Percentiles rank a stretch among this genome's conserved stretches.
phyloP scores from a whole-genome alignment of 1,140 invertebrate genomes.

The Macrotrachela quadricornifera region DNA sequence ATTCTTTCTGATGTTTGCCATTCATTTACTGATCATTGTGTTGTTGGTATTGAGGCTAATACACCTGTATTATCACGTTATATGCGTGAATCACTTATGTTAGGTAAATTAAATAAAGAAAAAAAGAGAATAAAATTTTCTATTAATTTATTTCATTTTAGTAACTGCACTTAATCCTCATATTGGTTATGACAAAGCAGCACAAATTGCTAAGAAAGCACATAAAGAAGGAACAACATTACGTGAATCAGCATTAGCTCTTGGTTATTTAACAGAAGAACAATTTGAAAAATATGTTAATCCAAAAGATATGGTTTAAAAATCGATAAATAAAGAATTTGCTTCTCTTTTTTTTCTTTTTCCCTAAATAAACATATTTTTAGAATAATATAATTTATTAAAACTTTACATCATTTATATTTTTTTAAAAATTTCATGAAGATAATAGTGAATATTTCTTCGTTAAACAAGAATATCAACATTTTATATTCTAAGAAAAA shows the following conservation, averaged over 20 bases:
- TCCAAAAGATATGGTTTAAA: constrained; percentile 4
- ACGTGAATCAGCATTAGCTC: constrained; percentile 68
- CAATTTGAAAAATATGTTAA: constrained; percentile 51
- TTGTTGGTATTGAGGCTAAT: constrained; percentile 70
- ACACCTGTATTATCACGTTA: constrained; percentile 52
- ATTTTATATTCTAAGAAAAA: too few species aligned
- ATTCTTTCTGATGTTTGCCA: constrained; percentile 61
- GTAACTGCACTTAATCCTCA: constrained; percentile 94
- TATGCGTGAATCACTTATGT: constrained; percentile 82
- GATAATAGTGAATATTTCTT: too few species aligned
- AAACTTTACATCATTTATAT: too few species aligned
- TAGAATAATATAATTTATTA: too few species aligned
- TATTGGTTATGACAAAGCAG: constrained; percentile 91
- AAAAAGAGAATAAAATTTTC: too few species aligned
- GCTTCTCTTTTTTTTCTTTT: too few species aligned
- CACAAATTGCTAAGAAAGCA: constrained; percentile 82
- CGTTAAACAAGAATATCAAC: too few species aligned
- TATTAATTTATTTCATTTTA: too few species aligned
- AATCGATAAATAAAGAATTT: too few species aligned
- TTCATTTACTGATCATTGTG: constrained; percentile 78
- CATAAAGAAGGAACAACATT: constrained; percentile 75
- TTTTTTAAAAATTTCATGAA: too few species aligned
- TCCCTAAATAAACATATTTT: too few species aligned
- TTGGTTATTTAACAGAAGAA: constrained; percentile 59
- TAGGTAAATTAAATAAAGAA: constrained; percentile 22